A percentile compares a stretch with the other conserved stretches of the same genome.
Conservation (phyloP, 2,797 vertebrate genomes). For the Pipistrellus nathusii region DNA sequence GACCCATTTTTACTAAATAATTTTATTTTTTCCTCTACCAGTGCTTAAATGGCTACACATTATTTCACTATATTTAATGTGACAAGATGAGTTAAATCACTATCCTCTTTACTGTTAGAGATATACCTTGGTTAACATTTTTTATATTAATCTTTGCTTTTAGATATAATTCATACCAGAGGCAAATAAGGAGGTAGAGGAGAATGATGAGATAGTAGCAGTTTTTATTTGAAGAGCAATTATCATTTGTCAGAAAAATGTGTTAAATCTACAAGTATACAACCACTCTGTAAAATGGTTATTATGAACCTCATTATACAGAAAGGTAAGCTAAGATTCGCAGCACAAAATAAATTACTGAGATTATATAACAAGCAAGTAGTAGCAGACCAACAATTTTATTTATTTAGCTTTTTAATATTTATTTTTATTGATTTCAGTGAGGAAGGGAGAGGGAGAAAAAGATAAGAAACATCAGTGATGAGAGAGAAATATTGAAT, state of each 20-base stretch:
- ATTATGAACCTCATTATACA: not conserved
- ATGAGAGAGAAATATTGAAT: too few species aligned
- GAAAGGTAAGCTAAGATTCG: not conserved
- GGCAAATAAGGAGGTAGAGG: not conserved
- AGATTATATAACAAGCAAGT: not conserved
- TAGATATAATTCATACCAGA: not conserved
- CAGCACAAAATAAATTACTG: not conserved
- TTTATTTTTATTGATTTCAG: too few species aligned
- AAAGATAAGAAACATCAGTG: too few species aligned
- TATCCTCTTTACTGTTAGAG: not conserved
- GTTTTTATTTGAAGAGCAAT: not conserved
- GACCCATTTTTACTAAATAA: not conserved
- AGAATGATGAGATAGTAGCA: not conserved
- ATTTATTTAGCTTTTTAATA: not conserved
- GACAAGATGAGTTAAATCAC: not conserved
- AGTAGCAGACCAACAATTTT: not conserved
- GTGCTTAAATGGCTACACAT: not conserved
- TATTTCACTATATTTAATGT: not conserved
- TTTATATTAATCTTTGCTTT: not conserved
- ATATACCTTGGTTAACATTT: not conserved
- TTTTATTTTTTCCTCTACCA: not conserved
- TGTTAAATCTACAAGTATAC: not conserved
- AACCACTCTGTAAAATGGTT: not conserved
- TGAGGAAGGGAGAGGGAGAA: too few species aligned
- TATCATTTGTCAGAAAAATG: not conserved